These are phyloP conservation scores for Allygus modestus DNA, from an alignment of 2,888 invertebrate species.

Conservation along the genomic window DNA sequence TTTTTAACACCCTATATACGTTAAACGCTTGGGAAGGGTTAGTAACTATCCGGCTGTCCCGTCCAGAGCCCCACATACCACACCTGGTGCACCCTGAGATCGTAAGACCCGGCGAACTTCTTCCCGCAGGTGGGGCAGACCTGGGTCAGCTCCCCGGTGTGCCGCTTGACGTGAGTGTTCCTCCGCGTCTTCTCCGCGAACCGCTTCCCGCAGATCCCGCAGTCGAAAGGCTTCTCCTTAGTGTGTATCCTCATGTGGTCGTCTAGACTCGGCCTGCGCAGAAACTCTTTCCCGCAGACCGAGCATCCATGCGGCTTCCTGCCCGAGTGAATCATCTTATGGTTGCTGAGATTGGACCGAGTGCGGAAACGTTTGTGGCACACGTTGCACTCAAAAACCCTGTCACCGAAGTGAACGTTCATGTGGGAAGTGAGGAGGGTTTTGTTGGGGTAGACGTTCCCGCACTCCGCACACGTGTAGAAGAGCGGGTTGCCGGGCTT, in stretches of 20 bases:
- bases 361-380: slow-evolving; percentile 61
- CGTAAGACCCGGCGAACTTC: slow-evolving; percentile 66
- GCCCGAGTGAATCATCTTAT: slow-evolving; percentile 67
- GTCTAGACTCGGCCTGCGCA: slow-evolving; percentile 67
- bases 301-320: slow-evolving; percentile 66
- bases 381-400: slow-evolving; percentile 50
- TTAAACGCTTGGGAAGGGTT: no score
- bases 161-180: slow-evolving; percentile 34
- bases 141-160: slow-evolving; percentile 36
- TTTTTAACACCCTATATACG: no score
- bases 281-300: slow-evolving; percentile 68
- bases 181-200: slow-evolving; percentile 66
- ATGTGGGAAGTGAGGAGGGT: slow-evolving; percentile 62
- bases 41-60: no score
- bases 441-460: slow-evolving; percentile 65
- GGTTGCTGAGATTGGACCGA: slow-evolving; percentile 63
- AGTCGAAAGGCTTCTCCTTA: slow-evolving; percentile 68
- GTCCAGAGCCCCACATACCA: not conserved
- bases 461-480: slow-evolving; percentile 66
- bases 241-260: slow-evolving; percentile 69
- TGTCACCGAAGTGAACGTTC: slow-evolving; percentile 49
- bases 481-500: slow-evolving; percentile 43
- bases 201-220: slow-evolving; percentile 67
- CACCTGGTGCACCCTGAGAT: slow-evolving; percentile 65
- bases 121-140: slow-evolving; percentile 64